These are phyloP conservation scores for Willowsia nigromaculata DNA, from an alignment of 2,888 invertebrate species.

Conservation along the genomic window DNA sequence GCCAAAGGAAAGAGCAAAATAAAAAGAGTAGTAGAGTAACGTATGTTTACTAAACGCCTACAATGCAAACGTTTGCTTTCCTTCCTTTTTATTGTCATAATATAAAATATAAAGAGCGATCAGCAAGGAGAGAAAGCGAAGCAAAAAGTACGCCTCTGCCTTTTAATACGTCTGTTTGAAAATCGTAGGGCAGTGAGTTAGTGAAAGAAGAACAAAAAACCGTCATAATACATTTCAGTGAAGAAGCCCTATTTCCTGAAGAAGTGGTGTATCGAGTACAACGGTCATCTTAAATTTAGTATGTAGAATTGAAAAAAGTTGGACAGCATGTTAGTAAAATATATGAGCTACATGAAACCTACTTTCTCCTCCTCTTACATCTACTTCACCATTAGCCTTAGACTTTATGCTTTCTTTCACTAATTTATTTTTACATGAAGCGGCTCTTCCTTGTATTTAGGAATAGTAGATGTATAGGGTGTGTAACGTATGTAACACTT, in stretches of 20 bases:
- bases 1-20: not conserved
- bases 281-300: not conserved
- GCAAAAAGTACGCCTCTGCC: slow-evolving; percentile 25
- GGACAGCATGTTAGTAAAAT: too few species aligned
- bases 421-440: too few species aligned
- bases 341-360: too few species aligned
- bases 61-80: slow-evolving; percentile 50
- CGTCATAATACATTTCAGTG: slow-evolving; percentile 32
- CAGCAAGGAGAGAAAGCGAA: not conserved
- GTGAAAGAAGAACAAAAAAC: not conserved
- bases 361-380: too few species aligned
- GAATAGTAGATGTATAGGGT: too few species aligned
- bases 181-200: not conserved
- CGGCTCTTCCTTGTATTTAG: too few species aligned
- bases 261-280: not conserved
- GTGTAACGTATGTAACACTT: too few species aligned
- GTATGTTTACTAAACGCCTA: slow-evolving; percentile 57
- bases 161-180: slow-evolving; percentile 39
- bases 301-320: too few species aligned
- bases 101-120: slow-evolving; percentile 37
- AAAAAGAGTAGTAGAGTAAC: not conserved
- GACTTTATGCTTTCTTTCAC: too few species aligned
- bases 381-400: too few species aligned
- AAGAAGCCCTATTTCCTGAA: not conserved
- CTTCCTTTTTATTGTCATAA: slow-evolving; percentile 40